Evolutionary conservation across 2,113 vertebrate species (phyloP).

Genomic region (Arenaria interpres): DNA sequence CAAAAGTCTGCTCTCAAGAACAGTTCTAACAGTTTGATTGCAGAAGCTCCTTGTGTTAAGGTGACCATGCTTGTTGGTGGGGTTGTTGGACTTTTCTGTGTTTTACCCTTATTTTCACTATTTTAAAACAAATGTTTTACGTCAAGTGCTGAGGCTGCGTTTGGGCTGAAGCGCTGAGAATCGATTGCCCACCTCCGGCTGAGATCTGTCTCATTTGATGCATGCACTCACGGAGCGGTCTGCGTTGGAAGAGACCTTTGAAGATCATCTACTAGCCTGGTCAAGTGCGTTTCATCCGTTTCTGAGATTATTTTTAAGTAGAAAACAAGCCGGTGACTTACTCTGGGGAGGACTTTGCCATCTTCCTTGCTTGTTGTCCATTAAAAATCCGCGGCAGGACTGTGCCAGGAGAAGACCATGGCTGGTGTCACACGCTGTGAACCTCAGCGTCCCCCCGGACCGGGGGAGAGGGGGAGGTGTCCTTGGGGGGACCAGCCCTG

Average conservation of each 20-base stretch:
- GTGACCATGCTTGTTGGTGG: background rate
- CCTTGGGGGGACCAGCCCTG: background rate
- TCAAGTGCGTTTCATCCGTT: background rate
- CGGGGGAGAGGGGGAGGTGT: background rate
- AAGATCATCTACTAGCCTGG: background rate
- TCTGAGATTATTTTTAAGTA: background rate
- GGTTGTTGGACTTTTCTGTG: no score
- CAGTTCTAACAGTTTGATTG: background rate
- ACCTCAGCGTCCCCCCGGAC: no score
- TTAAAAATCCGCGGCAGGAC: background rate
- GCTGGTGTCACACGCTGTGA: rapidly evolving
- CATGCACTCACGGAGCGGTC: background rate
- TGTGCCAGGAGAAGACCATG: background rate
- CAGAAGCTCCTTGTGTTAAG: background rate
- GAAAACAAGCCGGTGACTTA: background rate
- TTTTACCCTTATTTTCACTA: background rate
- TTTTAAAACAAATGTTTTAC: background rate
- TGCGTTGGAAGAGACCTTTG: background rate
- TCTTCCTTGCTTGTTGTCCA: background rate
- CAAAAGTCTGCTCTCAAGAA: background rate
- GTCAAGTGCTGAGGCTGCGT: background rate
- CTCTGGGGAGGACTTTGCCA: background rate
- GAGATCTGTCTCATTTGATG: no score
- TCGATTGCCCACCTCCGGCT: background rate
- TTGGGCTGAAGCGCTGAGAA: background rate